Conservation (phyloP, 2,888 invertebrate genomes). For the Troides oblongomaculatus region DNA sequence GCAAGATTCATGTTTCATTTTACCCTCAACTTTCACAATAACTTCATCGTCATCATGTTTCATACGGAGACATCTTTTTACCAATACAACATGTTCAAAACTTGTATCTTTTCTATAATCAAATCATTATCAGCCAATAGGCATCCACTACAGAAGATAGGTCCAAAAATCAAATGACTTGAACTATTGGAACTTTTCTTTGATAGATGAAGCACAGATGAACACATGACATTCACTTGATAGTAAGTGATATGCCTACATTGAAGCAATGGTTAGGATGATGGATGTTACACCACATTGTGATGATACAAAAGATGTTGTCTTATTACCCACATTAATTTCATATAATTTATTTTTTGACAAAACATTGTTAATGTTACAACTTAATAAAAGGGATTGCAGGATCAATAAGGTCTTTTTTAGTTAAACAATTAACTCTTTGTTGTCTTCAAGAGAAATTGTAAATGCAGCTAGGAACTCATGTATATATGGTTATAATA, state of each 20-base stretch:
- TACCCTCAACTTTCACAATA: not conserved
- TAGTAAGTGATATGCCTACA: no score
- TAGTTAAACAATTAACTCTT: not conserved
- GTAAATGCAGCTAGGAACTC: conserved; percentile 28
- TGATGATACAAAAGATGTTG: no score
- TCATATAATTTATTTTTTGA: not conserved
- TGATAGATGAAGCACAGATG: no score
- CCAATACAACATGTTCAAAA: not conserved
- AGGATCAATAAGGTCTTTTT: not conserved
- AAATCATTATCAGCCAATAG: no score
- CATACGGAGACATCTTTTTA: not conserved
- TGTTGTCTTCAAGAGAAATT: not conserved
- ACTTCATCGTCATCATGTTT: no score
- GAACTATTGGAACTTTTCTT: not conserved
- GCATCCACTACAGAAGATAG: no score
- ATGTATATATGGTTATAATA: not conserved
- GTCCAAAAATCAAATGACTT: not conserved
- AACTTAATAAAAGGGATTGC: not conserved
- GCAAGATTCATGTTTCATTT: not conserved
- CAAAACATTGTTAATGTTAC: not conserved
- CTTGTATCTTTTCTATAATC: not conserved
- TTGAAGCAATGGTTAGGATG: no score
- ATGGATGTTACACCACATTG: no score
- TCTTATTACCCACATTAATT: not conserved
- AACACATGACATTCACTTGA: no score